Conservation (phyloP, 2,797 vertebrate species). For the Melanotaenia pygmaea region DNA sequence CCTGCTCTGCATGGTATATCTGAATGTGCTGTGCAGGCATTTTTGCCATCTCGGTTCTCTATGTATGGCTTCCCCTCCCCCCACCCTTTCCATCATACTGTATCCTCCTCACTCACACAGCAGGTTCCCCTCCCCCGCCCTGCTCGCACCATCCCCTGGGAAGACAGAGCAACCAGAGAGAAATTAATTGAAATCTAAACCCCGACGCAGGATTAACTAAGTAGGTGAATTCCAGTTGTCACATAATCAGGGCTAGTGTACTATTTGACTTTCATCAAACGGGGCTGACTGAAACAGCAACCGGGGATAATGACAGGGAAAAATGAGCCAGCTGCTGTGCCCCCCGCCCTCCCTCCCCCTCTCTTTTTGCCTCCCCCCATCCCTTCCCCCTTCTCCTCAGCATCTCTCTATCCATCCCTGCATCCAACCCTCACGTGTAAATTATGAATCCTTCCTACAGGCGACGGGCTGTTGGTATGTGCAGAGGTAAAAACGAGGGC, state of each 20-base stretch:
- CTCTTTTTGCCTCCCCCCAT: conserved; percentile 34
- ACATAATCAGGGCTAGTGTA: conserved; percentile 79
- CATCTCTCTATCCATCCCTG: conserved; percentile 63
- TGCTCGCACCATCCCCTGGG: conserved; percentile 57
- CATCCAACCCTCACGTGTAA: conserved; percentile 56
- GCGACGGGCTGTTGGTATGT: conserved; percentile 28
- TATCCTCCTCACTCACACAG: conserved; percentile 70
- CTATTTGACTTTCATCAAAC: conserved; percentile 84
- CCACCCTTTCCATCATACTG: conserved; percentile 70
- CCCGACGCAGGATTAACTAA: conserved; percentile 79
- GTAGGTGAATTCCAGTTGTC: conserved; percentile 84
- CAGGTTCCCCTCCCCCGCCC: conserved; percentile 64
- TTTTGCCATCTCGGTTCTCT: conserved; percentile 66
- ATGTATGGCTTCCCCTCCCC: conserved; percentile 67
- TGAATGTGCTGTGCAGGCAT: conserved; percentile 80
- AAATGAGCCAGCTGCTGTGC: conserved; percentile 79
- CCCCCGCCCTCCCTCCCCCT: conserved; percentile 24
- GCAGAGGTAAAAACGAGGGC: conserved; percentile 45
- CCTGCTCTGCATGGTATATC: conserved; percentile 40
- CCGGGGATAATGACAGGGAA: conserved; percentile 79
- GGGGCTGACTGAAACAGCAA: conserved; percentile 74
- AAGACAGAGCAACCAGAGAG: conserved; percentile 70
- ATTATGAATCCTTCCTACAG: conserved; percentile 49
- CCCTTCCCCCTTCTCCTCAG: conserved; percentile 64
- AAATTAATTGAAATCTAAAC: conserved; percentile 85